A percentile compares a stretch with the other conserved stretches of the same genome.
Evolutionary conservation across 2,113 vertebrate species (phyloP).

Genomic region (Alouatta palliata): DNA sequence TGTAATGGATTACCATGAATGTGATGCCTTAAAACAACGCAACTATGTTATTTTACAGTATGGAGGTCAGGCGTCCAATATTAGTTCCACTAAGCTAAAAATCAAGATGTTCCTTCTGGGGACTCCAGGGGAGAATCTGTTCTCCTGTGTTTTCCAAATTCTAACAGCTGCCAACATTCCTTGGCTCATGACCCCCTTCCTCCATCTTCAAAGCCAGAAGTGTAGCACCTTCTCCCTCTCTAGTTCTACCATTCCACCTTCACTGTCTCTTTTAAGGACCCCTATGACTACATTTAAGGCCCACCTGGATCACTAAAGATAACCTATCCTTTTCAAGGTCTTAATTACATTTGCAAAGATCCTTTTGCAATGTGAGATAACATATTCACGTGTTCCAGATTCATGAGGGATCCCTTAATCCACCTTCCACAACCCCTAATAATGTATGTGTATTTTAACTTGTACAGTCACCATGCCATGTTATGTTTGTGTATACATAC

Average conservation of each 20-base stretch:
- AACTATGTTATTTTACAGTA: background rate
- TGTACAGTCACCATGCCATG: background rate
- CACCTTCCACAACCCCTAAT: background rate
- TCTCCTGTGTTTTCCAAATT: background rate
- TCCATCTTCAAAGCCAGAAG: background rate
- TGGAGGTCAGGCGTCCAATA: background rate
- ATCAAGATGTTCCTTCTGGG: background rate
- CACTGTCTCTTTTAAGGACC: background rate
- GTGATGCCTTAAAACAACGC: background rate
- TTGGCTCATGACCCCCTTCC: background rate
- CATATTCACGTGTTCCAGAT: background rate
- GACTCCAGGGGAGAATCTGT: background rate
- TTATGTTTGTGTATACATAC: background rate
- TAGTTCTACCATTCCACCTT: background rate
- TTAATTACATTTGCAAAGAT: background rate
- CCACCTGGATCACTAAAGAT: background rate
- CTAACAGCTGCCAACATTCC: background rate
- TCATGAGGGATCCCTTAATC: background rate
- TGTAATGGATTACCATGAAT: background rate
- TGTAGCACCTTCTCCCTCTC: background rate
- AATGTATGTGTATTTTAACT: background rate
- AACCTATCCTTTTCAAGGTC: background rate
- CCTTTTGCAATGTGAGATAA: background rate
- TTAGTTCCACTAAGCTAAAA: background rate
- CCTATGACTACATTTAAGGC: background rate